Base-by-base conservation (phyloP, 2,888 invertebrate genomes). In the Clitarchus hookeri region DNA sequence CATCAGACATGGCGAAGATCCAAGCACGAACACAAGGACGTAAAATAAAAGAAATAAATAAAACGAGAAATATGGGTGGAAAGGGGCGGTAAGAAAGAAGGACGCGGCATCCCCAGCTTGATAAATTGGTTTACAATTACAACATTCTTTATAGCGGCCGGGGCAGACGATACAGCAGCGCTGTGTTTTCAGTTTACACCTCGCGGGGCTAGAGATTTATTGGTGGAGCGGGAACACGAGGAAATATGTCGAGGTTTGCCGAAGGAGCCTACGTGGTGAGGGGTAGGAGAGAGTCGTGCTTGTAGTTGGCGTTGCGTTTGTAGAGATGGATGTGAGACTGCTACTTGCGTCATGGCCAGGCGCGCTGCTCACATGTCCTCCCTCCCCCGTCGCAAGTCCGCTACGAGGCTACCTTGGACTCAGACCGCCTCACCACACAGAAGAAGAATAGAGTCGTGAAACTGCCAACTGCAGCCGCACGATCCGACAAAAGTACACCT, bases 51-150 rank as follows among this genome's bases (percentile, higher is more conserved):
- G n/a, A 65, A 65, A 65, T n/a, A 65, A 23, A 65, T 48, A 48
- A 11, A 48, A 48, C 12, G 48, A 48, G 48, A 65, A n/a, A 65
- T 65, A 65, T 23, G 65, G 65, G 12, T 23, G 36, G 44, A 82
- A 23, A 82, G 82, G 36, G 36, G 36, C 4, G 79, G 82, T 1
- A 82, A 82, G 27, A 82, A 27, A 36, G n/a, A 16, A 23, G 13
- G 48, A 65, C 65, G 23, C n/a, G n/a, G 65, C 27, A 82, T 79
- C 27, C 25, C 6, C 27, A 16, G 25, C 82, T 82, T 82, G 82
- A 82, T 82, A 82, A 4, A 82, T 82, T 82, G 82, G 82, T 82
- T 82, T 82, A 82, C 82, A 82, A 82, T 82, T 82, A 82, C 82
- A 36, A 27, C 82, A 82, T 82, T 44, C 27, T 82, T 82, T 82